Conservation (phyloP, 2,888 invertebrate species). For the Molorchus minor region DNA sequence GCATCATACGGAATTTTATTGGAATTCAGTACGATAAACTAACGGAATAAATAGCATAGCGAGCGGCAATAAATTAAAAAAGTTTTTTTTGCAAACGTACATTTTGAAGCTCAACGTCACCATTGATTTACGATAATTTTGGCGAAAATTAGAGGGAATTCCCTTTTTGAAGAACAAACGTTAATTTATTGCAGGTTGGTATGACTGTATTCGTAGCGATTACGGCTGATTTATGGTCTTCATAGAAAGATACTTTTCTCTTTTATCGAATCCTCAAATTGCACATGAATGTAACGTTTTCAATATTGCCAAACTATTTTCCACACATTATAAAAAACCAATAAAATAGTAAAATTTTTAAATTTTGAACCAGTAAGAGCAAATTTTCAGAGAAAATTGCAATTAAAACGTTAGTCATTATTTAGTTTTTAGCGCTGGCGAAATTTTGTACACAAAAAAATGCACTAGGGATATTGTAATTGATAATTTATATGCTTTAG, state of each 20-base stretch:
- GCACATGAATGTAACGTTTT: conserved; percentile 46
- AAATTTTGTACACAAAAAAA: too few species aligned
- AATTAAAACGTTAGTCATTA: too few species aligned
- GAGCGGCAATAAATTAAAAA: conserved; percentile 57
- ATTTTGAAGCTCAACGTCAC: conserved; percentile 61
- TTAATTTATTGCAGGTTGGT: conserved; percentile 58
- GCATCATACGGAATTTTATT: conserved; percentile 41
- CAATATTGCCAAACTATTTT: too few species aligned
- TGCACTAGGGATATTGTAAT: too few species aligned
- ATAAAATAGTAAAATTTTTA: too few species aligned
- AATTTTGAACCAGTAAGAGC: too few species aligned
- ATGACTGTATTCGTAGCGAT: conserved; percentile 56
- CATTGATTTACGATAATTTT: conserved; percentile 62
- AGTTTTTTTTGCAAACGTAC: conserved; percentile 55
- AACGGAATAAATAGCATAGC: conserved; percentile 55
- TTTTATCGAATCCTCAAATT: conserved; percentile 51
- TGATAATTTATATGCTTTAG: too few species aligned
- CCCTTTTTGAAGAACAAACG: conserved; percentile 62
- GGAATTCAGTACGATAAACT: conserved; percentile 51
- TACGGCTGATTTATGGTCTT: conserved; percentile 53
- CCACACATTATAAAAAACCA: too few species aligned
- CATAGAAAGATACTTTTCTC: conserved; percentile 51
- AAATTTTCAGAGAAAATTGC: too few species aligned
- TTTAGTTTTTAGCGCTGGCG: too few species aligned
- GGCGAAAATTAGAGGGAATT: conserved; percentile 62